These are phyloP conservation scores for Anolis apletophallus DNA, from an alignment of 2,797 vertebrate species.

Conservation along the genomic window DNA sequence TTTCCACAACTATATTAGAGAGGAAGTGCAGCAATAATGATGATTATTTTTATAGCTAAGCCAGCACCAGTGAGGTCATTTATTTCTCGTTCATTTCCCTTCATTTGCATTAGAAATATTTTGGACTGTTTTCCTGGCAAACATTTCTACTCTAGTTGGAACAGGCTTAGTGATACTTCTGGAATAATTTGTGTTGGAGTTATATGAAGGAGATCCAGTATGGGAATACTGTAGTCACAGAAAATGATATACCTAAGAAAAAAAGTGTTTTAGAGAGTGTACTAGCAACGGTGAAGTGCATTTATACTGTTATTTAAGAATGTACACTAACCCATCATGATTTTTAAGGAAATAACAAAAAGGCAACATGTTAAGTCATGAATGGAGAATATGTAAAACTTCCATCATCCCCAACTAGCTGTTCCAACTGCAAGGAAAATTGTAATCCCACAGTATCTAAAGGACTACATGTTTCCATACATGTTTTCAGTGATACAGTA, in stretches of 20 bases:
- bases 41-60: constrained; percentile 47
- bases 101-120: constrained; percentile 32
- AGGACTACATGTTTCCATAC: not conserved
- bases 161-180: not conserved
- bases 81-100: not conserved
- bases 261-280: not conserved
- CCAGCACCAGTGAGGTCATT: not conserved
- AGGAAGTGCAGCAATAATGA: constrained; percentile 46
- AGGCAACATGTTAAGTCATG: not conserved
- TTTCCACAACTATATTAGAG: constrained; percentile 61
- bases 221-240: not conserved
- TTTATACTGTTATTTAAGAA: not conserved
- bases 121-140: constrained; percentile 7
- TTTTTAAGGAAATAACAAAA: not conserved
- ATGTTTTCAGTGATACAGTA: not conserved
- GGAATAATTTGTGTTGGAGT: not conserved
- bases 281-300: not conserved
- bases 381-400: not conserved
- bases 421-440: not conserved
- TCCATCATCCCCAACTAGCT: not conserved
- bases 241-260: not conserved
- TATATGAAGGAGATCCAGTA: not conserved
- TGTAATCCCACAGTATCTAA: not conserved
- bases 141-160: constrained; percentile 10
- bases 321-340: not conserved